phyloP scores from a whole-genome alignment of 2,888 invertebrate genomes.

The Drosophila mimetica region DNA sequence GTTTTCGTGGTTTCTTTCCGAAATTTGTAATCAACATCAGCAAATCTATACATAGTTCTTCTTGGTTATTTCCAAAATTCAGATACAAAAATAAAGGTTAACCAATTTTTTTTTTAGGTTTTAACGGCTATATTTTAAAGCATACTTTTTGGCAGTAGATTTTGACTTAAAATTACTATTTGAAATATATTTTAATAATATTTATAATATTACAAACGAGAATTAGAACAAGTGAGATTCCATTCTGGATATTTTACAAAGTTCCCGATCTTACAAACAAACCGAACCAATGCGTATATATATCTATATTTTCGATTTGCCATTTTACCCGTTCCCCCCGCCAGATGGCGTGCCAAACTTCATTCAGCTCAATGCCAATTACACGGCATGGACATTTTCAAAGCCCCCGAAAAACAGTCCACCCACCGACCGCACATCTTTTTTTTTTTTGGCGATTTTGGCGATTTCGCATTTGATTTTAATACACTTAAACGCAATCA shows the following conservation, averaged over 20 bases:
- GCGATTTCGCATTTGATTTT: constrained; percentile 65
- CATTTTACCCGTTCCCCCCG: not conserved
- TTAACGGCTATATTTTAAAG: not conserved
- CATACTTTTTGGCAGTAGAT: not conserved
- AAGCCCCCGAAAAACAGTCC: constrained; percentile 16
- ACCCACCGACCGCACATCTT: not conserved
- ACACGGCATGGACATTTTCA: constrained; percentile 50
- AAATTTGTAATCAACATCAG: too few relatives aligned
- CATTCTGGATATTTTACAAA: not conserved
- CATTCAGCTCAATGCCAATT: constrained; percentile 60
- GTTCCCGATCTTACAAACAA: too few relatives aligned
- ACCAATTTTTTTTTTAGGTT: too few relatives aligned
- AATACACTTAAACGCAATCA: constrained; percentile 78
- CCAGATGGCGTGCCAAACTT: constrained; percentile 59
- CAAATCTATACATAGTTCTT: too few relatives aligned
- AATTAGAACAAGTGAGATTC: not conserved
- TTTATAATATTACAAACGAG: too few relatives aligned
- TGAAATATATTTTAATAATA: too few relatives aligned
- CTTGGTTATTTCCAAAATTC: too few relatives aligned
- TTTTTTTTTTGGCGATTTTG: constrained; percentile 9
- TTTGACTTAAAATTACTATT: not conserved
- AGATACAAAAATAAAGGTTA: too few relatives aligned
- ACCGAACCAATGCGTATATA: too few relatives aligned
- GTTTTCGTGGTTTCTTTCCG: too few relatives aligned
- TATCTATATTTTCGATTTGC: too few relatives aligned